These are phyloP conservation scores for Lymantria monacha DNA, from an alignment of 2,888 invertebrate species.

Conservation along the genomic window DNA sequence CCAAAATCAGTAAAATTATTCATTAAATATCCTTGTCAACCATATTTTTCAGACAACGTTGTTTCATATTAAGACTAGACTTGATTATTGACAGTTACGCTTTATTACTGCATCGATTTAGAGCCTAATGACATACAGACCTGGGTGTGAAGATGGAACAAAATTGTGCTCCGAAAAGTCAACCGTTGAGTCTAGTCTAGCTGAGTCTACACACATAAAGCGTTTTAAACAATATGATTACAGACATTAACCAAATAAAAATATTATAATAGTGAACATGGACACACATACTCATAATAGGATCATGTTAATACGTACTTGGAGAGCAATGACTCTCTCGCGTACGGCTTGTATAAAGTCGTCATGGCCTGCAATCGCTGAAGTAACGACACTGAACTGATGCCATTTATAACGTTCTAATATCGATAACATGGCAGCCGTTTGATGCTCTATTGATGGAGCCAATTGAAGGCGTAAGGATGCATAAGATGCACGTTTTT, in stretches of 20 bases:
- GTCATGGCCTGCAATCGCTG: slow-evolving; percentile 96
- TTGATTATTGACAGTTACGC: too few relatives aligned
- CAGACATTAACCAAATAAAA: neutral
- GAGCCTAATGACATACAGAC: neutral
- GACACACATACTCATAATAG: neutral
- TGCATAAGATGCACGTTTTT: slow-evolving; percentile 90
- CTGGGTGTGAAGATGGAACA: neutral
- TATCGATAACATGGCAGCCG: slow-evolving; percentile 97
- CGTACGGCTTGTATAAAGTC: slow-evolving; percentile 97
- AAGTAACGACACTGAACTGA: slow-evolving; percentile 96
- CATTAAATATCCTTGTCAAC: too few relatives aligned
- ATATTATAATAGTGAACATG: neutral
- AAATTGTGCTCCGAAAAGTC: neutral
- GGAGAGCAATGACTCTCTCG: slow-evolving; percentile 92
- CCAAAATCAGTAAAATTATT: too few relatives aligned
- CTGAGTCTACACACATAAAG: slow-evolving; percentile 1
- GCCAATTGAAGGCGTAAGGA: slow-evolving; percentile 96
- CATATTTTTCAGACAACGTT: too few relatives aligned
- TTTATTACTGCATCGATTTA: too few relatives aligned
- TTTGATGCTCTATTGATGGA: slow-evolving; percentile 97
- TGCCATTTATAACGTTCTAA: slow-evolving; percentile 98
- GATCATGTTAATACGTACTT: slow-evolving; percentile 70
- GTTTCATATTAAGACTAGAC: too few relatives aligned
- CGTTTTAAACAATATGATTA: neutral
- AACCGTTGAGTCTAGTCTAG: neutral